A percentile compares a stretch with the other conserved stretches of the same genome.
phyloP scores from a whole-genome alignment of 2,888 invertebrate genomes.

The Quadriops clusia region DNA sequence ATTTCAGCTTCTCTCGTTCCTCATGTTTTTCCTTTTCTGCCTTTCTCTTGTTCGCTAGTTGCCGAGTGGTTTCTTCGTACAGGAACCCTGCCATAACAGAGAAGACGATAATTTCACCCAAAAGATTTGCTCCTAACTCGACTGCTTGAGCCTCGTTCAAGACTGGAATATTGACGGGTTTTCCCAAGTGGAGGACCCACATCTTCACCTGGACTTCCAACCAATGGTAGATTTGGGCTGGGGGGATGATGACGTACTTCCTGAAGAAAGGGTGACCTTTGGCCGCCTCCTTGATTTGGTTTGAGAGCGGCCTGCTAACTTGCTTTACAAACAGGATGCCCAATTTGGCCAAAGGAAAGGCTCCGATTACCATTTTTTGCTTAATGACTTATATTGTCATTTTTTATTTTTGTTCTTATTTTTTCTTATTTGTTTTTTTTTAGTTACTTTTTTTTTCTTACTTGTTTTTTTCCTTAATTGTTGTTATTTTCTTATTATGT shows the following conservation, averaged over 20 bases:
- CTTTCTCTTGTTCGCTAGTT: not conserved
- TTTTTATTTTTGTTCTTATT: too few species aligned
- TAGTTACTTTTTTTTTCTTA: too few species aligned
- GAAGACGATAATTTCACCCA: conserved; percentile 1
- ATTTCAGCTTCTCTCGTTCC: not conserved
- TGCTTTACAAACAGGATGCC: not conserved
- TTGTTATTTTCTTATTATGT: too few species aligned
- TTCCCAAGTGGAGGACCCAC: not conserved
- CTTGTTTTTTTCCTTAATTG: too few species aligned
- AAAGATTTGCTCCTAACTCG: not conserved
- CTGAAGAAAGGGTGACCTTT: not conserved
- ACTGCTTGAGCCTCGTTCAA: not conserved
- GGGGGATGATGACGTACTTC: conserved; percentile 2
- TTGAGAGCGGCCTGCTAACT: not conserved
- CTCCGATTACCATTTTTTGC: not conserved
- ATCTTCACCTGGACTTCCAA: conserved; percentile 1
- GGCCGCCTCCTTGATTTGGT: not conserved
- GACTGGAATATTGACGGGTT: not conserved
- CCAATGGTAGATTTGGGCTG: conserved; percentile 1
- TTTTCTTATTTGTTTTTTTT: too few species aligned
- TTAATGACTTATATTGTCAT: too few species aligned
- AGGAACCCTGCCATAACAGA: not conserved
- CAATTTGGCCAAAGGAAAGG: not conserved
- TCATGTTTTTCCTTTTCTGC: not conserved
- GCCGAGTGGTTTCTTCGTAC: not conserved